Evolutionary conservation across 2,113 vertebrate species (phyloP).

Genomic region (Parus major): DNA sequence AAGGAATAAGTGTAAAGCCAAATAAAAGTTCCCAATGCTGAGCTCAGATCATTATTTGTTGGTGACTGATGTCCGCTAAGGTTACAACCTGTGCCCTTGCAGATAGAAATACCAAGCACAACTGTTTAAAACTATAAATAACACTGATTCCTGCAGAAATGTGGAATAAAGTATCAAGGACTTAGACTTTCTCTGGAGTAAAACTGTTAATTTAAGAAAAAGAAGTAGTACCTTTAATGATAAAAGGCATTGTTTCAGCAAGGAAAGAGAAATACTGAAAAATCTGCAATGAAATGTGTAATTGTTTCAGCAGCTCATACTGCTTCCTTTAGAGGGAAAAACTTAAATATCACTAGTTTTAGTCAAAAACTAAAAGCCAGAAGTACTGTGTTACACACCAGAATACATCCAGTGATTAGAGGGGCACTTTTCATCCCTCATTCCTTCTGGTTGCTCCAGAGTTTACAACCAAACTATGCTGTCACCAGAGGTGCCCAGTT

Average conservation of each 20-base stretch:
- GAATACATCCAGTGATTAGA: not conserved
- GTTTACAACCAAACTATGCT: not conserved
- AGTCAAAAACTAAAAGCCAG: not conserved
- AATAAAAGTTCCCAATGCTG: not conserved
- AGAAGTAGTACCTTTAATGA: not conserved
- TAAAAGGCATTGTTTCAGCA: not conserved
- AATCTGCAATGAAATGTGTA: not conserved
- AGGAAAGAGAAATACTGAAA: not conserved
- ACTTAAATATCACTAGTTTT: not conserved
- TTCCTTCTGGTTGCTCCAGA: not conserved
- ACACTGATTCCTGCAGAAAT: constrained; percentile 28
- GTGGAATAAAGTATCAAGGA: constrained; percentile 20
- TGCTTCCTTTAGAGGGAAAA: not conserved
- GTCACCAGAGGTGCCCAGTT: not conserved
- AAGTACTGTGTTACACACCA: not conserved
- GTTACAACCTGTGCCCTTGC: constrained; percentile 6
- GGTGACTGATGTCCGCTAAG: constrained; percentile 47
- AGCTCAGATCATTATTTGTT: constrained; percentile 33
- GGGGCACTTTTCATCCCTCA: not conserved
- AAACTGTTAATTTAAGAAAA: constrained; percentile 28
- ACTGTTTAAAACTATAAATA: constrained; percentile 43
- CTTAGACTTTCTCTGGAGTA: not conserved
- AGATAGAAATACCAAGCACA: constrained; percentile 10
- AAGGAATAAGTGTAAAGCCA: not conserved
- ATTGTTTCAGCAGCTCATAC: not conserved